phyloP scores from a whole-genome alignment of 2,797 vertebrate genomes.

The Melanotaenia parkinsoni region DNA sequence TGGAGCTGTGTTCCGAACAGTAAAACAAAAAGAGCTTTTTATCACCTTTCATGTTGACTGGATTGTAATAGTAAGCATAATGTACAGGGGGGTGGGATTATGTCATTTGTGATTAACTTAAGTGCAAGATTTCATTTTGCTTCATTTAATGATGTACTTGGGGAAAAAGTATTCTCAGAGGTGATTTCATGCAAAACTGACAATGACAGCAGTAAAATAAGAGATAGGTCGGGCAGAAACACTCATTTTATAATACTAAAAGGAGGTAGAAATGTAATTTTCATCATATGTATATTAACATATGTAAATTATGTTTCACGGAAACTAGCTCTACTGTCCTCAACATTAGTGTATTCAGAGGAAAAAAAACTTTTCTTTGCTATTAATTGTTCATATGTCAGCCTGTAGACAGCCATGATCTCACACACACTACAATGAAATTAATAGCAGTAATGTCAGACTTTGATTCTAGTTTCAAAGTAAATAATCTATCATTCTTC shows the following conservation, averaged over 20 bases:
- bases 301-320: constrained; percentile 46
- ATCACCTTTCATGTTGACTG: constrained; percentile 50
- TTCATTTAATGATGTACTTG: constrained; percentile 43
- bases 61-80: constrained; percentile 55
- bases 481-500: constrained; percentile 16
- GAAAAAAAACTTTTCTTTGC: constrained; percentile 34
- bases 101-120: constrained; percentile 27
- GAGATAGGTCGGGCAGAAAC: constrained; percentile 5
- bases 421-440: constrained; percentile 31
- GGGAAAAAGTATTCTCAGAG: constrained; percentile 33
- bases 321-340: constrained; percentile 5
- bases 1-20: constrained; percentile 13
- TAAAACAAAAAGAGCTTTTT: constrained; percentile 33
- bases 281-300: constrained; percentile 34
- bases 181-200: constrained; percentile 38
- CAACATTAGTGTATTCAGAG: background rate
- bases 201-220: constrained; percentile 25
- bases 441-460: constrained; percentile 34
- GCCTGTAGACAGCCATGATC: constrained; percentile 37
- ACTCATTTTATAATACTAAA: constrained; percentile 19
- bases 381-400: constrained; percentile 71
- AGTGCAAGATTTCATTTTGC: constrained; percentile 39
- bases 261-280: constrained; percentile 39
- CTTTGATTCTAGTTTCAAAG: constrained; percentile 52
- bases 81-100: constrained; percentile 12